Evolutionary conservation across 1,140 invertebrate species (phyloP).

Genomic region (Dermatophagoides farinae): DNA sequence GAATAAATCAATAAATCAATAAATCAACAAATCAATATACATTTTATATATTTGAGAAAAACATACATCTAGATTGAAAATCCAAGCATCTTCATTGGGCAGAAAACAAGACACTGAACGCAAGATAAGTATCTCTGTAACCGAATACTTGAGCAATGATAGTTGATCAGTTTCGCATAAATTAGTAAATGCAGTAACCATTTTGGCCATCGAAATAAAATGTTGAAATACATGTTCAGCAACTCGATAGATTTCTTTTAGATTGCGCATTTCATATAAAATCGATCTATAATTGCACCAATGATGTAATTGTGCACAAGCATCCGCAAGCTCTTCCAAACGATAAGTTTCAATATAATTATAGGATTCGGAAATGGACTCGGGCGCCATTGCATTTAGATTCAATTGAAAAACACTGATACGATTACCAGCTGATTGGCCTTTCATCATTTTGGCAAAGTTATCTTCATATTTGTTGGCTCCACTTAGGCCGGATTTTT

Average conservation of each 20-base stretch:
- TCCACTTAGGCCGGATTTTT: too few relatives aligned
- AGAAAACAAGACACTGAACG: constrained; percentile 1
- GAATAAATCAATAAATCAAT: background rate
- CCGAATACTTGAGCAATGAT: background rate
- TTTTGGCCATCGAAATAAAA: background rate
- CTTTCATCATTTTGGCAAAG: too few relatives aligned
- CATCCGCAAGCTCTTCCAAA: background rate
- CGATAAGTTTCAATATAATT: constrained; percentile 2
- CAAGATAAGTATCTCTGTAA: background rate
- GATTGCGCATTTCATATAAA: background rate
- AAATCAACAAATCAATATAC: background rate
- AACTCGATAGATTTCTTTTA: background rate
- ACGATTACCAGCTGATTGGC: too few relatives aligned
- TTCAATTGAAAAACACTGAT: too few relatives aligned
- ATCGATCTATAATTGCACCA: background rate
- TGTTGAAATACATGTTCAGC: constrained; percentile 1
- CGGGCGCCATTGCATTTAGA: too few relatives aligned
- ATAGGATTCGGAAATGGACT: background rate
- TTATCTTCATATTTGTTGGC: too few relatives aligned
- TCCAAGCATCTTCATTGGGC: background rate
- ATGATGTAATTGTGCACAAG: background rate
- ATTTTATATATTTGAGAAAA: background rate
- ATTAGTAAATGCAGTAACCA: background rate
- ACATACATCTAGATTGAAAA: background rate
- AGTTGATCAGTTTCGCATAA: constrained; percentile 1